phyloP scores from a whole-genome alignment of 37 sponge, comb jelly and placozoan genomes.

The Tethya wilhelma region DNA sequence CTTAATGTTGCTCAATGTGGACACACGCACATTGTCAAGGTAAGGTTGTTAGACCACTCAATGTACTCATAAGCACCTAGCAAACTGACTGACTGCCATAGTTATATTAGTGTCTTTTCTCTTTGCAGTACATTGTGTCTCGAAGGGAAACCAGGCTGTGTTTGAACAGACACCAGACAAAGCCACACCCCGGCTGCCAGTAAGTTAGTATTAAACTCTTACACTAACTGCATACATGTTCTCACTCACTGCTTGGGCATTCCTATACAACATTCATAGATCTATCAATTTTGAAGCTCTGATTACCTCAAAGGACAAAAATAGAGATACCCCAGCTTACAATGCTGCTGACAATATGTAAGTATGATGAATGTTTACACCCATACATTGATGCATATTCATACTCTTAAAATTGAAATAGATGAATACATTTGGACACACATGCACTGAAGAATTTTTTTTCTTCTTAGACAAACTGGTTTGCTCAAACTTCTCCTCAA shows the following conservation, averaged over 20 bases:
- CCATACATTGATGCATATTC: too few species aligned
- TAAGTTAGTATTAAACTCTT: slow-evolving; percentile 23
- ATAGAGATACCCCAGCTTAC: slow-evolving; percentile 84
- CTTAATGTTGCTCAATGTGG: slow-evolving; percentile 78
- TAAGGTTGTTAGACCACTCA: slow-evolving; percentile 1
- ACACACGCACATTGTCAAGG: slow-evolving; percentile 73
- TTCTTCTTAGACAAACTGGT: slow-evolving; percentile 42
- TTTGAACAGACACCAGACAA: slow-evolving; percentile 70
- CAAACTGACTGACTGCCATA: not conserved
- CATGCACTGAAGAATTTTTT: too few species aligned
- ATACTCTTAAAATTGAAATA: too few species aligned
- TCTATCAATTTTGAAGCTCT: too few species aligned
- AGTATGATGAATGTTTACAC: too few species aligned
- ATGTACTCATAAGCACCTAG: not conserved
- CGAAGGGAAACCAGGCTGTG: slow-evolving; percentile 49
- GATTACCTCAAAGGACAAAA: slow-evolving; percentile 52
- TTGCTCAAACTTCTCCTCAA: slow-evolving; percentile 65
- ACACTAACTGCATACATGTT: not conserved
- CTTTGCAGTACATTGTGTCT: slow-evolving; percentile 63
- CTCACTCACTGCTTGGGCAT: too few species aligned
- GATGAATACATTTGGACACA: too few species aligned
- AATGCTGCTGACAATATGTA: slow-evolving; percentile 85
- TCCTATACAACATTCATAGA: too few species aligned
- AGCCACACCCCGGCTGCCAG: slow-evolving; percentile 79
- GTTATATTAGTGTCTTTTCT: not conserved